Conservation (phyloP, 2,797 vertebrate species). For the Buceros bicornis region DNA sequence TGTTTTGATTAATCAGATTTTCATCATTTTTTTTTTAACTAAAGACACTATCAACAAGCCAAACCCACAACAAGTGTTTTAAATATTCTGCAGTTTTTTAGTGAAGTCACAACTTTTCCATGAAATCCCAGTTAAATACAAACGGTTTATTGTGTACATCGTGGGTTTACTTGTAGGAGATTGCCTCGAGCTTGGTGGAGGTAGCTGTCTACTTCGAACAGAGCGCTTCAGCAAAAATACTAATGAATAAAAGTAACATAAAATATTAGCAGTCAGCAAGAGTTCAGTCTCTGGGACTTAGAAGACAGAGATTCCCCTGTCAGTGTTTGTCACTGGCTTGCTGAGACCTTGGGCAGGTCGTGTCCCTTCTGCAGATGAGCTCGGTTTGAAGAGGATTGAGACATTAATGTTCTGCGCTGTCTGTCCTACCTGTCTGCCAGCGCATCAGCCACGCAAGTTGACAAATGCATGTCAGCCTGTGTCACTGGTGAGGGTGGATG, state of each 20-base stretch:
- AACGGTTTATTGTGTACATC: neutral
- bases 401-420: accelerated
- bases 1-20: conserved; percentile 35
- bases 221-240: neutral
- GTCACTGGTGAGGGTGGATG: neutral
- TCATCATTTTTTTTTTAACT: neutral
- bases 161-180: neutral
- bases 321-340: neutral
- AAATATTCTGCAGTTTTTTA: neutral
- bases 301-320: neutral
- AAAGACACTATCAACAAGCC: neutral
- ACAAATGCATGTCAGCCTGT: accelerated
- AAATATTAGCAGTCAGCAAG: neutral
- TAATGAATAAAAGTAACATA: neutral
- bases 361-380: neutral
- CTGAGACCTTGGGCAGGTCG: neutral
- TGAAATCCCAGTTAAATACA: neutral
- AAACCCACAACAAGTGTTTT: neutral
- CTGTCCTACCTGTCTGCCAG: neutral
- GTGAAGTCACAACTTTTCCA: neutral
- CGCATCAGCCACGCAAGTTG: accelerated
- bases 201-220: neutral
- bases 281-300: neutral
- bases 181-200: neutral
- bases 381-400: neutral